phyloP scores from a whole-genome alignment of 2,797 vertebrate genomes.

The Paramormyrops hopkinsi region DNA sequence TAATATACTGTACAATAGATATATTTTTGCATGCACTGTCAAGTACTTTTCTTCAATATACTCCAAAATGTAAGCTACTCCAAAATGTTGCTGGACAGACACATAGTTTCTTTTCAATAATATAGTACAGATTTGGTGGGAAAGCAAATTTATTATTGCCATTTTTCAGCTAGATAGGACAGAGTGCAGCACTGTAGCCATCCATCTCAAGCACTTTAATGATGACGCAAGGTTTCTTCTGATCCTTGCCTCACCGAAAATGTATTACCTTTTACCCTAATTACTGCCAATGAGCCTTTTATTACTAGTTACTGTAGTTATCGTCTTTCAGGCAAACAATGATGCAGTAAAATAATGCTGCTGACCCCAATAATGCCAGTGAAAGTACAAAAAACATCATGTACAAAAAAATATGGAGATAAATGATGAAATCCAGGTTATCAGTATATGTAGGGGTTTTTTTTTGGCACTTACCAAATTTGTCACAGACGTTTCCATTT shows the following conservation, averaged over 20 bases:
- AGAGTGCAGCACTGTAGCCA: background rate
- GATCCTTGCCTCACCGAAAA: background rate
- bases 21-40: background rate
- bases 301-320: background rate
- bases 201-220: background rate
- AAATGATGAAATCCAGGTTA: background rate
- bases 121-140: background rate
- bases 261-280: background rate
- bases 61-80: background rate
- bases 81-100: background rate
- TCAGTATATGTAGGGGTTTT: background rate
- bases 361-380: background rate
- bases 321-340: background rate
- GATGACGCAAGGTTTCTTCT: background rate
- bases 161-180: background rate
- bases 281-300: background rate
- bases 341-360: background rate
- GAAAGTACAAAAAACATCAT: background rate
- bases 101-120: background rate
- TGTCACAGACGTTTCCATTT: conserved; percentile 86
- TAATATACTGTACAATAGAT: background rate
- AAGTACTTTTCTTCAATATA: background rate
- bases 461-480: conserved; percentile 79
- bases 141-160: background rate
- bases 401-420: background rate